These are phyloP conservation scores for Bruchidius siliquastri DNA, from an alignment of 2,888 invertebrate species.

Conservation along the genomic window DNA sequence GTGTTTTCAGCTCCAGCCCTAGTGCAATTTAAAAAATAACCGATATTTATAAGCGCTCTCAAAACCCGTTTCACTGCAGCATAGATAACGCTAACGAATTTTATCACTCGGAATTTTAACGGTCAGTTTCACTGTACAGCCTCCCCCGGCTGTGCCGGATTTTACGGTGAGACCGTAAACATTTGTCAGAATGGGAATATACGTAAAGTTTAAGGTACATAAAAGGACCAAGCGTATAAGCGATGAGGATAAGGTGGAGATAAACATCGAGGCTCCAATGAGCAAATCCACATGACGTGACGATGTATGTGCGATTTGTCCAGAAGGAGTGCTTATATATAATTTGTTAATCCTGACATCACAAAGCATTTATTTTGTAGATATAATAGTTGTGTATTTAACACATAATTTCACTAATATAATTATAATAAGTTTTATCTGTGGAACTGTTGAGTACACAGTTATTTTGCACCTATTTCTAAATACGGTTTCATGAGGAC, in stretches of 20 bases:
- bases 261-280: background rate
- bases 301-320: no score
- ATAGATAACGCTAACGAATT: conserved; percentile 33
- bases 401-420: no score
- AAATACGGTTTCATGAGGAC: no score
- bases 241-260: background rate
- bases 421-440: no score
- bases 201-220: background rate
- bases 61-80: conserved; percentile 19
- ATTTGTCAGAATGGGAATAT: conserved; percentile 17
- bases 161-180: conserved; percentile 28
- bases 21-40: conserved; percentile 5
- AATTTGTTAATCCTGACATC: no score
- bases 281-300: background rate
- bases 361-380: no score
- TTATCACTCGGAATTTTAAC: conserved; percentile 35
- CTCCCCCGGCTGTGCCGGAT: conserved; percentile 6
- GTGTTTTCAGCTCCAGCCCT: background rate
- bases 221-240: background rate
- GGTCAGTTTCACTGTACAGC: conserved; percentile 24
- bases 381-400: no score
- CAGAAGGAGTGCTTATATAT: no score
- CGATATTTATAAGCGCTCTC: conserved; percentile 21
- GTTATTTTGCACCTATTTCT: no score
- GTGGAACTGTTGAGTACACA: no score